A percentile compares a stretch with the other conserved stretches of the same genome.
These are phyloP conservation scores for Falco biarmicus DNA, from an alignment of 2,797 vertebrate genomes.

Conservation along the genomic window DNA sequence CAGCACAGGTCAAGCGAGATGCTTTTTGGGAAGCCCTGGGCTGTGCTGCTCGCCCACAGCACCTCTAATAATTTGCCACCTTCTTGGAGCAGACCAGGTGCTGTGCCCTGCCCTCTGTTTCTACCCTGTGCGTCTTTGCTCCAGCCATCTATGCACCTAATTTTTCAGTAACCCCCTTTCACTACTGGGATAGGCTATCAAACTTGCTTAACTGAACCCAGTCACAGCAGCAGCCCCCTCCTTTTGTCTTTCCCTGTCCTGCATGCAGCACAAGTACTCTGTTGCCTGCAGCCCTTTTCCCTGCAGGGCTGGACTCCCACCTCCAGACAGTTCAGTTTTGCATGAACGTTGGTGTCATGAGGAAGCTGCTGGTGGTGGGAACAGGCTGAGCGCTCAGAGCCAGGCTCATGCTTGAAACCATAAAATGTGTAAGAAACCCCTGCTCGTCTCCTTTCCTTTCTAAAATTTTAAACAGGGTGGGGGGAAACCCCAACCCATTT, in stretches of 20 bases:
- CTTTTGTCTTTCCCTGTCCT: neutral
- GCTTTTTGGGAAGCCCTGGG: neutral
- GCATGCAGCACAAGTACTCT: neutral
- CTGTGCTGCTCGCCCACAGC: neutral
- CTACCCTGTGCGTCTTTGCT: neutral
- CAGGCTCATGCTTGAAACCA: neutral
- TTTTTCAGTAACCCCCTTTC: neutral
- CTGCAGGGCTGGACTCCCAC: neutral
- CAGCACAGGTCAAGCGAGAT: fast-evolving
- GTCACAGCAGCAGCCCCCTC: neutral
- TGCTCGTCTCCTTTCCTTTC: neutral
- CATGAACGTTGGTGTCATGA: neutral
- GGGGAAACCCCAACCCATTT: neutral
- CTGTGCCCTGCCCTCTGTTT: neutral
- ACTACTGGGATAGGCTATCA: neutral
- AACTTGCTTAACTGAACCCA: neutral
- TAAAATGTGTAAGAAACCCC: neutral
- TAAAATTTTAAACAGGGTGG: neutral
- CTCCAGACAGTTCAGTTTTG: neutral
- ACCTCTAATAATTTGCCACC: neutral
- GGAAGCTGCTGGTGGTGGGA: neutral
- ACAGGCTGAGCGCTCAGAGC: neutral
- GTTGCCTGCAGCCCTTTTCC: neutral
- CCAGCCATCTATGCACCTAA: neutral
- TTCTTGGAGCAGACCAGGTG: neutral